A percentile compares a stretch with the other conserved stretches of the same genome.
These are phyloP conservation scores for Momotus momota DNA, from an alignment of 2,797 vertebrate genomes.

Conservation along the genomic window DNA sequence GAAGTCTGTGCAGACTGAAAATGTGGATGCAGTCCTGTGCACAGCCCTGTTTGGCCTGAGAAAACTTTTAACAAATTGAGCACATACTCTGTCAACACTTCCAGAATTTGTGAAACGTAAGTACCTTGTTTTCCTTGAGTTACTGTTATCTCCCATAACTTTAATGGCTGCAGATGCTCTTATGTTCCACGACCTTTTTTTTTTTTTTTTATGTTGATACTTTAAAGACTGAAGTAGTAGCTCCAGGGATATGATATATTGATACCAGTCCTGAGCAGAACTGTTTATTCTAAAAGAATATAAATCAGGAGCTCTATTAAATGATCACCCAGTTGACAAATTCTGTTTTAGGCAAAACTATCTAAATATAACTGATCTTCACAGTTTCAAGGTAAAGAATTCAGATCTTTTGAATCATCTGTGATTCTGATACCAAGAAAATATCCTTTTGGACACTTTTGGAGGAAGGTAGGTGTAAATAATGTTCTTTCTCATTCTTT, in stretches of 20 bases:
- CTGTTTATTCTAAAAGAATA: not conserved
- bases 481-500: not conserved
- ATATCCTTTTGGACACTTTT: not conserved
- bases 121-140: not conserved
- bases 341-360: not conserved
- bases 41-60: not conserved
- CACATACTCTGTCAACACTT: not conserved
- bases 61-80: not conserved
- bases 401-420: not conserved
- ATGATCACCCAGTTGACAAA: not conserved
- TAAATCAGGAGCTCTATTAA: not conserved
- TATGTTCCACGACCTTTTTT: not conserved
- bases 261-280: not conserved
- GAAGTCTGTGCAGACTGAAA: not conserved
- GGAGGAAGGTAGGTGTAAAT: not conserved
- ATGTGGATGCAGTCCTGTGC: not conserved
- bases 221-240: not conserved
- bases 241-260: not conserved
- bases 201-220: not conserved
- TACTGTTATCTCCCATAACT: not conserved
- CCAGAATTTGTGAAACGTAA: not conserved
- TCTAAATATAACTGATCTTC: not conserved
- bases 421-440: not conserved
- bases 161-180: not conserved
- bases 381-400: not conserved